phyloP scores from a whole-genome alignment of 2,113 vertebrate genomes.

The Aspiorhynchus laticeps region DNA sequence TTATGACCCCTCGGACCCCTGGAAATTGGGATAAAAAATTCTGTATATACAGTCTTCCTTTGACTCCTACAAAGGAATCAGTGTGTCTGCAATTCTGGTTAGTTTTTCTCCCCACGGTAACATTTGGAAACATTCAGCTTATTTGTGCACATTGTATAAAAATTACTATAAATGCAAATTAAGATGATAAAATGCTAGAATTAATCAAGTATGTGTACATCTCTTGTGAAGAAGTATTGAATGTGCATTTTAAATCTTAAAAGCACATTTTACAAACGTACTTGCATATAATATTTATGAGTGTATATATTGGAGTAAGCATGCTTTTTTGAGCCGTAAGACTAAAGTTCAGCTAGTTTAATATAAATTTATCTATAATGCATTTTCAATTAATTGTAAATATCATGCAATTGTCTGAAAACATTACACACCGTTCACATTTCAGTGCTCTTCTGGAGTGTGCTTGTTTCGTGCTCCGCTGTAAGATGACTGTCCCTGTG shows the following conservation, averaged over 20 bases:
- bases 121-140: neutral
- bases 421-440: too few species aligned
- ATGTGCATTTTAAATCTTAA: neutral
- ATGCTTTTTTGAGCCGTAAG: too few species aligned
- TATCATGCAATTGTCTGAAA: too few species aligned
- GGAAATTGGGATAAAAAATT: slow-evolving; percentile 68
- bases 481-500: neutral
- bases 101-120: slow-evolving; percentile 3
- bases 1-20: slow-evolving; percentile 76
- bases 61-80: slow-evolving; percentile 63
- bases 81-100: slow-evolving; percentile 92
- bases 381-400: too few species aligned
- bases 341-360: too few species aligned
- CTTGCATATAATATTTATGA: too few species aligned
- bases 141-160: neutral
- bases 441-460: too few species aligned
- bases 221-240: neutral
- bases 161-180: neutral
- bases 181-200: neutral
- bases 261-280: too few species aligned
- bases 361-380: too few species aligned
- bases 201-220: neutral
- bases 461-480: slow-evolving; percentile 16
- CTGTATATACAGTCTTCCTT: slow-evolving; percentile 80
- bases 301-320: too few species aligned